These are phyloP conservation scores for Plectropomus leopardus DNA, from an alignment of 2,113 vertebrate genomes.

Conservation along the genomic window DNA sequence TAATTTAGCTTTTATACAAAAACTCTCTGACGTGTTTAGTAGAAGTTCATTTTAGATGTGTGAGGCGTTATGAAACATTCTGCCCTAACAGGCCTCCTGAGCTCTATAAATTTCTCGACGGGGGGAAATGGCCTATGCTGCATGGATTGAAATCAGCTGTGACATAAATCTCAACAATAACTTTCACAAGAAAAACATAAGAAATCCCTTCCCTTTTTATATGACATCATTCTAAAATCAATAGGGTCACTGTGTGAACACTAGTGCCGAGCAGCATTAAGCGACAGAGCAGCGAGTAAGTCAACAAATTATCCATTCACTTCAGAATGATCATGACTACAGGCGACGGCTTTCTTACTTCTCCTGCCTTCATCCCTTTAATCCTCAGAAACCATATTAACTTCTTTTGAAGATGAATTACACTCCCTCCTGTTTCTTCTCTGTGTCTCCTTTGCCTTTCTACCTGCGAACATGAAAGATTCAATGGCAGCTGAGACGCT, in stretches of 20 bases:
- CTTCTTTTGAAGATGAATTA: constrained; percentile 82
- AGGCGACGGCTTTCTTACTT: constrained; percentile 69
- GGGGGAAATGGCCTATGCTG: constrained; percentile 39
- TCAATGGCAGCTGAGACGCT: constrained; percentile 49
- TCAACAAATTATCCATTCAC: constrained; percentile 58
- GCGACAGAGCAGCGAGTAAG: constrained; percentile 51
- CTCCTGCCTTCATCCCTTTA: constrained; percentile 75
- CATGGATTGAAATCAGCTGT: constrained; percentile 72
- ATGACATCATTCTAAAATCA: constrained; percentile 51
- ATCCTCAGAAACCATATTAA: constrained; percentile 75
- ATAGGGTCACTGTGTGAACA: constrained; percentile 56
- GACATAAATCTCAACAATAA: constrained; percentile 69
- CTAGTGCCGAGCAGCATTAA: constrained; percentile 24
- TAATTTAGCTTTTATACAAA: constrained; percentile 60
- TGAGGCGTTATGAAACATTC: constrained; percentile 59
- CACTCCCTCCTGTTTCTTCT: constrained; percentile 66
- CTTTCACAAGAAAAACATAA: constrained; percentile 60
- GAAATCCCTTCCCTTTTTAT: constrained; percentile 21
- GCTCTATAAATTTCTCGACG: constrained; percentile 59
- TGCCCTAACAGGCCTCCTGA: constrained; percentile 56
- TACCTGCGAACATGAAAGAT: constrained; percentile 81
- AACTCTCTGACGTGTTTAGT: constrained; percentile 42
- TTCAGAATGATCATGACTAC: constrained; percentile 60
- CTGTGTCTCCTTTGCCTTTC: constrained; percentile 68
- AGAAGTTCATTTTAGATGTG: constrained; percentile 53